These are phyloP conservation scores for Erebia aethiops DNA, from an alignment of 2,888 invertebrate genomes.

Conservation along the genomic window DNA sequence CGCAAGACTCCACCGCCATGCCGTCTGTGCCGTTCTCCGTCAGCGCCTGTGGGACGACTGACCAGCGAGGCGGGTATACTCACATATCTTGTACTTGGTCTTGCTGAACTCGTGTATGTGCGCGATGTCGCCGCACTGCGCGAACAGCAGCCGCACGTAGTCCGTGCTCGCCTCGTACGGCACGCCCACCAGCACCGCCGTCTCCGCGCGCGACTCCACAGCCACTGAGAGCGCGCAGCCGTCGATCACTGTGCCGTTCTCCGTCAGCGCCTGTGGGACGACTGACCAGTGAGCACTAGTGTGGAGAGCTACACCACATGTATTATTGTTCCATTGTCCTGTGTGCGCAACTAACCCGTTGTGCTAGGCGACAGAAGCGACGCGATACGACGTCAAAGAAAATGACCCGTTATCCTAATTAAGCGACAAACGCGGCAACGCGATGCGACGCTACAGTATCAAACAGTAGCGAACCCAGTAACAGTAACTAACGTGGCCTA, in stretches of 20 bases:
- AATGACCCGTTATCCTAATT: too few relatives aligned
- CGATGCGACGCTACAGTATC: too few relatives aligned
- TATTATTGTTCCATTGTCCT: too few relatives aligned
- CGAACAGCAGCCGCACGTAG: slow-evolving; percentile 72
- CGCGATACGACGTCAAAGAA: too few relatives aligned
- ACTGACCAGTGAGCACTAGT: not conserved
- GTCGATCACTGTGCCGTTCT: slow-evolving; percentile 67
- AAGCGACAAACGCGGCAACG: too few relatives aligned
- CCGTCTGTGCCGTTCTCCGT: too few relatives aligned
- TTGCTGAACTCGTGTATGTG: slow-evolving; percentile 81
- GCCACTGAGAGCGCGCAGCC: slow-evolving; percentile 66
- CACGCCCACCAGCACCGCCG: slow-evolving; percentile 77
- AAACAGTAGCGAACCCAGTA: too few relatives aligned
- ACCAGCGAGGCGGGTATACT: slow-evolving; percentile 49
- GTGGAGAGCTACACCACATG: not conserved
- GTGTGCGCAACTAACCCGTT: too few relatives aligned
- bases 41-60: too few relatives aligned
- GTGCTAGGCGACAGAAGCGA: too few relatives aligned
- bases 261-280: slow-evolving; percentile 64
- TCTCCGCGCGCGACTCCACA: slow-evolving; percentile 75
- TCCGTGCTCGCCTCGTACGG: slow-evolving; percentile 76
- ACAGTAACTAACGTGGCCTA: too few relatives aligned
- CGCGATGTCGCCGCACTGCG: slow-evolving; percentile 74
- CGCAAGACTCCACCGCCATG: too few relatives aligned
- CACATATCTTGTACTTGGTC: slow-evolving; percentile 79